Percentiles rank a stretch among this genome's conserved stretches.
Evolutionary conservation across 2,113 vertebrate genomes (phyloP).

Genomic region (Hippocampus zosterae): DNA sequence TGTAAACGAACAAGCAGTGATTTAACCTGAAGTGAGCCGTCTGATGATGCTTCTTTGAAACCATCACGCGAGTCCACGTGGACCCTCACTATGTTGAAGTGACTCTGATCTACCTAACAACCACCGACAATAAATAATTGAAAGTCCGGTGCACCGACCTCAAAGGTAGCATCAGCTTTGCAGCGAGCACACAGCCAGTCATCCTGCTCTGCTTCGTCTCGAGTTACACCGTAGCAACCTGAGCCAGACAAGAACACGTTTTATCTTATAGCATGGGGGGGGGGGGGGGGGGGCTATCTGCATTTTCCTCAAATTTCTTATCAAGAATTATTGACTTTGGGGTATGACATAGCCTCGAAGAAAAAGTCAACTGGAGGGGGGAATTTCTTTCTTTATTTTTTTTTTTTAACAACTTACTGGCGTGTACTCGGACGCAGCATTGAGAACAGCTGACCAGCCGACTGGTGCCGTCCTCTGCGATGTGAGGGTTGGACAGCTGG

Average conservation of each 20-base stretch:
- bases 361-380: not conserved
- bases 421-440: conserved; percentile 89
- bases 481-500: conserved; percentile 83
- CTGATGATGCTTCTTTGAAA: not conserved
- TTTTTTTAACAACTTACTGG: conserved; percentile 76
- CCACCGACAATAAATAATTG: not conserved
- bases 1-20: not conserved
- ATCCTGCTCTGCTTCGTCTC: conserved; percentile 73
- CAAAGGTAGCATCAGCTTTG: conserved; percentile 82
- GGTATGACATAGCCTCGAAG: no score
- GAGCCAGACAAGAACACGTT: conserved; percentile 2
- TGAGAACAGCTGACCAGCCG: conserved; percentile 84
- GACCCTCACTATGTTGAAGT: not conserved
- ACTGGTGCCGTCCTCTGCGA: conserved; percentile 89
- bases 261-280: not conserved
- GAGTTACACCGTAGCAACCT: conserved; percentile 92
- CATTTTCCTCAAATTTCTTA: no score
- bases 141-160: conserved; percentile 73
- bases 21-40: not conserved
- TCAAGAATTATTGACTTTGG: no score
- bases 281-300: no score
- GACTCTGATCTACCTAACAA: not conserved
- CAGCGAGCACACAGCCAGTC: conserved; percentile 91
- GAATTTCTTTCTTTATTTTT: no score
- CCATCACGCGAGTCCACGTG: not conserved